Evolutionary conservation across 2,888 invertebrate species (phyloP).

Genomic region (Microlaimidae sp.): DNA sequence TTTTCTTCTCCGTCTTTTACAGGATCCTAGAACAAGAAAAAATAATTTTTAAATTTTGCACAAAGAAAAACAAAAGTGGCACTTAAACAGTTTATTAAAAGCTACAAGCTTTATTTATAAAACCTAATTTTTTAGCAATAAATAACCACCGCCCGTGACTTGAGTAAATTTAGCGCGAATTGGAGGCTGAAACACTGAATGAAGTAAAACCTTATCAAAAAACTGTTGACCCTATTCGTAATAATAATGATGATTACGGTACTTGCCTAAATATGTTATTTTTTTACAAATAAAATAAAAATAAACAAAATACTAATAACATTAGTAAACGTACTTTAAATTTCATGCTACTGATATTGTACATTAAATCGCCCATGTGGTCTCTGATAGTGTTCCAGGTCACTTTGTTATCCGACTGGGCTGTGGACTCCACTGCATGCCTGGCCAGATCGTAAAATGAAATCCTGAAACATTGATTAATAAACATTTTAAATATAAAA

Average conservation of each 20-base stretch:
- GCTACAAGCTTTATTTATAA: no score
- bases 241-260: no score
- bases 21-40: conserved; percentile 55
- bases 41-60: conserved; percentile 4
- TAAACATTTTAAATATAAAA: conserved; percentile 8
- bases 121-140: no score
- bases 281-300: no score
- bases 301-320: no score
- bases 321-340: conserved; percentile 75
- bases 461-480: conserved; percentile 48
- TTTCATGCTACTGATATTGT: conserved; percentile 96
- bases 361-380: conserved; percentile 83
- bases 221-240: no score
- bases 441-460: conserved; percentile 93
- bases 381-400: conserved; percentile 96
- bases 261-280: no score
- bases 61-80: conserved; percentile 7
- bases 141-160: no score
- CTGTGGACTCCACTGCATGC: conserved; percentile 91
- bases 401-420: conserved; percentile 94
- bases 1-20: conserved; percentile 93
- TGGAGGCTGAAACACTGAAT: no score
- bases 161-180: no score
- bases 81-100: no score
- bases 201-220: no score